These are phyloP conservation scores for Drosophila buzzatii DNA, from an alignment of 2,888 invertebrate genomes.

Conservation along the genomic window DNA sequence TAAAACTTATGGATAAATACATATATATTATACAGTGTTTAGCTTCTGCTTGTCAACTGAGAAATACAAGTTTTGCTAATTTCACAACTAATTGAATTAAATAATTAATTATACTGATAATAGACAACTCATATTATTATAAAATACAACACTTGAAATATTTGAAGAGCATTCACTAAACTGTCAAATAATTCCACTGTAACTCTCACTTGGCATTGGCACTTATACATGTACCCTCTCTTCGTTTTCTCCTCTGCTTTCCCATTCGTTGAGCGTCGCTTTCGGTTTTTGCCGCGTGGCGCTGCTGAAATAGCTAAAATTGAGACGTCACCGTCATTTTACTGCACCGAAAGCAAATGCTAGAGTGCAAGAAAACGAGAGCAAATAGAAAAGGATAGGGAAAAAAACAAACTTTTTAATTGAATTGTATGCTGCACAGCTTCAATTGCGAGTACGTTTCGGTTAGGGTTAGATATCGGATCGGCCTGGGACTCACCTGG, in stretches of 20 bases:
- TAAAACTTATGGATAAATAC: too few species aligned
- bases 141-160: too few species aligned
- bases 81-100: too few species aligned
- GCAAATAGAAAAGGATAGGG: conserved; percentile 6
- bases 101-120: too few species aligned
- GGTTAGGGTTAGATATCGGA: conserved; percentile 24
- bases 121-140: too few species aligned
- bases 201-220: conserved; percentile 4
- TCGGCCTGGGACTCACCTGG: conserved; percentile 17
- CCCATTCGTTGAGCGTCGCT: conserved; percentile 21
- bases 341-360: conserved; percentile 47
- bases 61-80: too few species aligned
- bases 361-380: conserved; percentile 6
- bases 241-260: conserved; percentile 15
- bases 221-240: conserved; percentile 11
- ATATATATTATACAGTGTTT: too few species aligned
- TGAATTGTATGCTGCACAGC: conserved; percentile 73
- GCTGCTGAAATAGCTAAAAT: conserved; percentile 59
- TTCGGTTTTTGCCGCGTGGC: conserved; percentile 44
- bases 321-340: conserved; percentile 72
- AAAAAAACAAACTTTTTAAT: conserved; percentile 63
- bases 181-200: conserved; percentile 33
- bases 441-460: conserved; percentile 58
- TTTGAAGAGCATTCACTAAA: not conserved
- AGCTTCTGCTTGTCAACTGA: too few species aligned